phyloP scores from a whole-genome alignment of 1,140 invertebrate species.

The Chrysopa pallens region DNA sequence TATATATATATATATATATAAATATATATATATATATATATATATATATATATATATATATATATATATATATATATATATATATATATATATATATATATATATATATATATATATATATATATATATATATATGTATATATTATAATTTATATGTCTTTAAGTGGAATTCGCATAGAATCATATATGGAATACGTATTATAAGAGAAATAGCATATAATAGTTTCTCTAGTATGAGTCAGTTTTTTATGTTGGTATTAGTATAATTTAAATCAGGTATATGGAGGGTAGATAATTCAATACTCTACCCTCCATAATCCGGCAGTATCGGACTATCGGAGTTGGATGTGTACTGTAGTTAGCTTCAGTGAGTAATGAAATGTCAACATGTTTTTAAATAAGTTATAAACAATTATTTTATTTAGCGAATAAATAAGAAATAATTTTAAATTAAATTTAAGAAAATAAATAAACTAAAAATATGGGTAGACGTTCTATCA shows the following conservation, averaged over 20 bases:
- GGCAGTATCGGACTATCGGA: constrained; percentile 62
- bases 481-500: constrained; percentile 91
- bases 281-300: no score
- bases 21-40: neutral
- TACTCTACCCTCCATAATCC: neutral
- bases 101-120: constrained; percentile 1
- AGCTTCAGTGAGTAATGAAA: no score
- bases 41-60: neutral
- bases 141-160: neutral
- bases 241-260: neutral
- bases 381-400: neutral
- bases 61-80: neutral
- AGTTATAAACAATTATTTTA: neutral
- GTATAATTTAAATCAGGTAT: neutral
- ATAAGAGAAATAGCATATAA: neutral
- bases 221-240: neutral
- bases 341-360: constrained; percentile 78
- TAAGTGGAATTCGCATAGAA: neutral
- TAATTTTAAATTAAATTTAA: constrained; percentile 20
- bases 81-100: constrained; percentile 4
- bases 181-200: neutral
- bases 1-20: neutral
- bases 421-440: constrained; percentile 5
- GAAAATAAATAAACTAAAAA: constrained; percentile 22
- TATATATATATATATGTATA: neutral